Base-by-base conservation (phyloP, 1,140 invertebrate species). In the Carposina sasakii region DNA sequence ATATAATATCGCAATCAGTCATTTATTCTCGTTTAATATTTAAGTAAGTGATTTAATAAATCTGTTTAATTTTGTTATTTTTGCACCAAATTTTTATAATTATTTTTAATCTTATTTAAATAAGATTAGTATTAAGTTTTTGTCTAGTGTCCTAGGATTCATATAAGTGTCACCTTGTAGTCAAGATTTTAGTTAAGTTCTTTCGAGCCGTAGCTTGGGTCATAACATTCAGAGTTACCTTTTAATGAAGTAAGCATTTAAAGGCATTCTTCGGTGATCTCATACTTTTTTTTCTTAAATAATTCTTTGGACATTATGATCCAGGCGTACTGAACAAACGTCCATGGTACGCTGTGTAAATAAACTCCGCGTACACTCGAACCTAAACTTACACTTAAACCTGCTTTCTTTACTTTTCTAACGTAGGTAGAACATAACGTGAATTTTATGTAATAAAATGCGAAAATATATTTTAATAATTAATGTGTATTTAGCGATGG, bases 401-500 rank as follows among this genome's bases (percentile, higher is more conserved):
- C 79, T 68, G 79, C 77, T 83, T 83, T 79, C 46, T 67, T 70
- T 70, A 59, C 57, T 79, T 83, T 79, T 81, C 74, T 81, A 81
- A 79, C 58, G 67, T 83, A 83, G 76, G 72, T 83, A 83, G 79
- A 76, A 67, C 74, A 75, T 79, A 84, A 84, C 79, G 77, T 84
- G 73, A 84, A 84, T 81, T 79, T 81, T 84, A 81, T 84, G 76
- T 84, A 84, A 81, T 81, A 78, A 81, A 81, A 79, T 83, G 77
- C 79, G 73, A 76, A 79, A 76, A 81, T 83, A 83, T 83, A 83
- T 83, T 83, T 83, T 83, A 83, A 81, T 84, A 84, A 83, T 81
- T 74, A 79, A 67, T 73, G 73, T 81, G 74, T 79, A 81, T 67
- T 81, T 79, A 79, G 79, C 70, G 56, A 75, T 65, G 70, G 71